Evolutionary conservation across 2,113 vertebrate species (phyloP).

Genomic region (Oncorhynchus keta): DNA sequence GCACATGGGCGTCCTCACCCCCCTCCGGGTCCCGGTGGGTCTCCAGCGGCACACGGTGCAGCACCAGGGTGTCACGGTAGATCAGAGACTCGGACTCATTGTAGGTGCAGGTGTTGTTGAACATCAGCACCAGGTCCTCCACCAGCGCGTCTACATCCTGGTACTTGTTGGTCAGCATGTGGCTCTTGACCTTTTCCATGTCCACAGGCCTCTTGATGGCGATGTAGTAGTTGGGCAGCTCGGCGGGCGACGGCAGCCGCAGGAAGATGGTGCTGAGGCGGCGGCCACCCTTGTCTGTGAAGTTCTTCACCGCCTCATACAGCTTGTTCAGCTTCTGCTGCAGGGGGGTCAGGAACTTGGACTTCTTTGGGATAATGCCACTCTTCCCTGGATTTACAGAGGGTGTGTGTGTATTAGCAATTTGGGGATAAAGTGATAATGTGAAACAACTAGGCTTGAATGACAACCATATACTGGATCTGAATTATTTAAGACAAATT

Average conservation of each 20-base stretch:
- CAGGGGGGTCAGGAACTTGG: constrained; percentile 95
- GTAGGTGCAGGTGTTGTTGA: constrained; percentile 98
- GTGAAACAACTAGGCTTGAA: background rate
- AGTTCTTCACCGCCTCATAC: constrained; percentile 96
- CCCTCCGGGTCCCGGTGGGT: constrained; percentile 92
- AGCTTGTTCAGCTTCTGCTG: constrained; percentile 97
- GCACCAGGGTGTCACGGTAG: constrained; percentile 93
- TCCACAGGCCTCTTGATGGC: constrained; percentile 97
- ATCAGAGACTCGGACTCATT: constrained; percentile 97
- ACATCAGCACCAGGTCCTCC: constrained; percentile 98
- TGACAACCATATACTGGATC: background rate
- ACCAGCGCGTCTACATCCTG: constrained; percentile 97
- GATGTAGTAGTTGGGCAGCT: constrained; percentile 97
- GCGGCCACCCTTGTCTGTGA: constrained; percentile 92
- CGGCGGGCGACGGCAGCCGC: constrained; percentile 93
- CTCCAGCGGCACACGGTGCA: constrained; percentile 93
- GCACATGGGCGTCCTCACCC: constrained; percentile 91
- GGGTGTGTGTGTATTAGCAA: background rate
- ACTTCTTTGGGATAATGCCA: constrained; percentile 93
- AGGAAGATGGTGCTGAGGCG: constrained; percentile 97
- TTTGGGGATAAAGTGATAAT: background rate
- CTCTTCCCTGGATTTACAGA: constrained; percentile 84
- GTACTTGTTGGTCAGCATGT: constrained; percentile 98
- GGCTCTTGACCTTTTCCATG: constrained; percentile 97
- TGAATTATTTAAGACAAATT: background rate